Percentiles rank a stretch among this genome's conserved stretches.
Conservation (phyloP, 2,113 vertebrate genomes). For the Geococcyx californianus region DNA sequence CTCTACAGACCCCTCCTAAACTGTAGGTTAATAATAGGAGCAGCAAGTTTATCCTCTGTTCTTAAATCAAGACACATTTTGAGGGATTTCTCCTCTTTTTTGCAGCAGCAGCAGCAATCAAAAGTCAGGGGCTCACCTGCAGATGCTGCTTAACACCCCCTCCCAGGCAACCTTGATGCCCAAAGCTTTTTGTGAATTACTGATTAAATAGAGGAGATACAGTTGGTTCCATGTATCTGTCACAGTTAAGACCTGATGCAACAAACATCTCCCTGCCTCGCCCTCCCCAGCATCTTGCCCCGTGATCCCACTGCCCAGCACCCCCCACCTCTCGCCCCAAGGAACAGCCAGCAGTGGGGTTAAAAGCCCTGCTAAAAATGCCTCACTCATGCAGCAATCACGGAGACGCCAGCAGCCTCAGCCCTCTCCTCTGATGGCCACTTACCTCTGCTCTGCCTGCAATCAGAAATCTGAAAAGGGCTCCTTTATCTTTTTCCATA, state of each 20-base stretch:
- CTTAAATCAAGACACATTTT: not conserved
- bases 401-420: not conserved
- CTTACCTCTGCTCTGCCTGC: not conserved
- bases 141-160: not conserved
- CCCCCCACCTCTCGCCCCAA: too few species aligned
- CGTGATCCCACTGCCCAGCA: too few species aligned
- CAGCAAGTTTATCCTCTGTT: not conserved
- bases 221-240: not conserved
- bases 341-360: not conserved
- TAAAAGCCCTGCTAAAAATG: not conserved
- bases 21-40: not conserved
- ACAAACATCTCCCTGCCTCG: not conserved
- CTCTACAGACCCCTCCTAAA: not conserved
- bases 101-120: not conserved
- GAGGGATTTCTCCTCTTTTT: not conserved
- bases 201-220: not conserved
- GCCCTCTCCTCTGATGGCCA: not conserved
- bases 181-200: not conserved
- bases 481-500: not conserved
- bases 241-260: not conserved
- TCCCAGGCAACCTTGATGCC: not conserved
- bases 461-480: not conserved
- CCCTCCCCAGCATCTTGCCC: rapidly evolving
- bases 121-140: not conserved
- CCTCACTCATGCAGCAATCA: not conserved